phyloP scores from a whole-genome alignment of 2,888 invertebrate species.

The Aleiodes leptofemur region DNA sequence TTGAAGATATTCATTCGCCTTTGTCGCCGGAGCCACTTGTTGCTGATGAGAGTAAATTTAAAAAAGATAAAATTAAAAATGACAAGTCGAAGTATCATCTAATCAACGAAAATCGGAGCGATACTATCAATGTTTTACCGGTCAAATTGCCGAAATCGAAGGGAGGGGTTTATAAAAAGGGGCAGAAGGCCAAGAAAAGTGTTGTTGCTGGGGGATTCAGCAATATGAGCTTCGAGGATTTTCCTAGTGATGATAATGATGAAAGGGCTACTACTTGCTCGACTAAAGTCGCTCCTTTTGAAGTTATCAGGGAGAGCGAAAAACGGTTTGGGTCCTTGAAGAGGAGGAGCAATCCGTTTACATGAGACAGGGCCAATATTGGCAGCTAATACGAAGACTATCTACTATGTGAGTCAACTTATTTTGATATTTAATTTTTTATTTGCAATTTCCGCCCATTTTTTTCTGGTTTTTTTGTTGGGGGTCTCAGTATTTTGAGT shows the following conservation, averaged over 20 bases:
- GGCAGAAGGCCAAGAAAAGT: conserved; percentile 60
- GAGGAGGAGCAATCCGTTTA: conserved; percentile 76
- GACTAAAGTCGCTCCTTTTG: conserved; percentile 78
- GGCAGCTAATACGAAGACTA: conserved; percentile 46
- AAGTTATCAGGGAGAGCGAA: conserved; percentile 78
- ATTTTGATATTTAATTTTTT: too few species aligned
- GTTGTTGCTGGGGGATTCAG: conserved; percentile 79
- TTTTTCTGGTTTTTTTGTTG: too few species aligned
- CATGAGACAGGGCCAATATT: conserved; percentile 63
- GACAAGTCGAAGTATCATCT: conserved; percentile 77
- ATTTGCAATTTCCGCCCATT: too few species aligned
- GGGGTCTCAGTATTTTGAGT: too few species aligned
- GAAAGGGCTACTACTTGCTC: conserved; percentile 65
- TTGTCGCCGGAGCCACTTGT: conserved; percentile 70
- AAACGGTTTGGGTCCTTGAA: conserved; percentile 75
- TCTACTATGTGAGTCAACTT: too few species aligned
- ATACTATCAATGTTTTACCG: conserved; percentile 66
- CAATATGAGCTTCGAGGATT: conserved; percentile 87
- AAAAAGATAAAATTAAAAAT: conserved; percentile 74
- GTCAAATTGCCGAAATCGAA: conserved; percentile 66
- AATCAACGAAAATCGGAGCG: conserved; percentile 76
- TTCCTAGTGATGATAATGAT: conserved; percentile 81
- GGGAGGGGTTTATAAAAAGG: conserved; percentile 61
- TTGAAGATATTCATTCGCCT: conserved; percentile 61
- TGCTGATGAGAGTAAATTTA: conserved; percentile 64